phyloP scores from a whole-genome alignment of 2,888 invertebrate species.

The Athetis lepigone region DNA sequence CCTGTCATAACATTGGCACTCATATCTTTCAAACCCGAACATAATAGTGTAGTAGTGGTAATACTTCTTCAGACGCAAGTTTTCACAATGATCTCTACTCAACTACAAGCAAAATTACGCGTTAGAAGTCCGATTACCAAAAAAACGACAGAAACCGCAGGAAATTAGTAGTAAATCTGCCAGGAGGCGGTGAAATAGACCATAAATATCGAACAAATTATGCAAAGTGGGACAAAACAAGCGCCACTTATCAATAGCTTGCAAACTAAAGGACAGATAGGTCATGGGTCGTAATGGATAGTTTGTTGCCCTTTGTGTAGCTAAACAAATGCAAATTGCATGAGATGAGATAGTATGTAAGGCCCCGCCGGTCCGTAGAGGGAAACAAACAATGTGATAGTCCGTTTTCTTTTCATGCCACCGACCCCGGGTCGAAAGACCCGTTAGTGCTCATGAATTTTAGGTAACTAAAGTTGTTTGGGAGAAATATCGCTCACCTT shows the following conservation, averaged over 20 bases:
- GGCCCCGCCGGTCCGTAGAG: constrained; percentile 63
- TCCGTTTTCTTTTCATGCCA: constrained; percentile 58
- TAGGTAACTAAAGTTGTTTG: constrained; percentile 47
- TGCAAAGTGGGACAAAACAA: constrained; percentile 25
- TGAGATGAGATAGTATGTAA: constrained; percentile 57
- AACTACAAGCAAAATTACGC: not conserved
- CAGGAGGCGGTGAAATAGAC: not conserved
- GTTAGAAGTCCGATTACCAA: no score
- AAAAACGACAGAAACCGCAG: not conserved
- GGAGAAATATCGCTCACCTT: constrained; percentile 33
- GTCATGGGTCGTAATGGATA: constrained; percentile 47
- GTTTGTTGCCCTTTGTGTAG: constrained; percentile 59
- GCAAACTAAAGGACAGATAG: constrained; percentile 37
- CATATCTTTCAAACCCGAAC: no score
- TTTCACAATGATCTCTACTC: no score
- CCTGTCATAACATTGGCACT: no score
- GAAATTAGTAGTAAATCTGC: not conserved
- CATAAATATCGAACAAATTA: constrained; percentile 30
- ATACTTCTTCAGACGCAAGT: no score
- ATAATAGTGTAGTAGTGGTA: no score
- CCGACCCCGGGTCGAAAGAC: constrained; percentile 57
- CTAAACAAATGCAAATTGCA: constrained; percentile 66
- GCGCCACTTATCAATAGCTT: constrained; percentile 37
- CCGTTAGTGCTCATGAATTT: constrained; percentile 58
- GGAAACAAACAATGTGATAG: constrained; percentile 66